A percentile compares a stretch with the other conserved stretches of the same genome.
phyloP scores from a whole-genome alignment of 2,113 vertebrate genomes.

The Anser cygnoides region DNA sequence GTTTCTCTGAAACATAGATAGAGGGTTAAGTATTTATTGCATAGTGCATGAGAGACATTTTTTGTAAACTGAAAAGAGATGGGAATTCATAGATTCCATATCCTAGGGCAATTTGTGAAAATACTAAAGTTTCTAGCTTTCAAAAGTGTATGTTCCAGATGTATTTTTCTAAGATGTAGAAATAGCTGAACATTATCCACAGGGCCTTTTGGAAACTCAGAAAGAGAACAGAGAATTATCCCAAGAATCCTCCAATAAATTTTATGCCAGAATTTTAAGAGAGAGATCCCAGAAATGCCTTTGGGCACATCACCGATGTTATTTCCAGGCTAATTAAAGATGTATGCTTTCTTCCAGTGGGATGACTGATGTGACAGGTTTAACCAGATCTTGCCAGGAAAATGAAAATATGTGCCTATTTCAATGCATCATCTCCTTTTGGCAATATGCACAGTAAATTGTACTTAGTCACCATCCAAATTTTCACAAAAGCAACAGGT shows the following conservation, averaged over 20 bases:
- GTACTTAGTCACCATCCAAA: not conserved
- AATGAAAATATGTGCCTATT: not conserved
- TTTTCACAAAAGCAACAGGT: not conserved
- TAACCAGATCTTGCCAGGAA: conserved; percentile 20
- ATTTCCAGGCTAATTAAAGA: conserved; percentile 18
- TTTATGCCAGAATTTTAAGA: not conserved
- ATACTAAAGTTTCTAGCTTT: not conserved
- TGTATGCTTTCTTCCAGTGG: not conserved
- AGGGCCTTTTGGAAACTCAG: not conserved
- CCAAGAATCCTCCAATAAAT: not conserved
- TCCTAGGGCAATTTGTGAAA: not conserved
- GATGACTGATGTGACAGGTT: conserved; percentile 2
- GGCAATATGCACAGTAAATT: not conserved
- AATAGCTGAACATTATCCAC: not conserved
- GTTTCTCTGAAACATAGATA: not conserved
- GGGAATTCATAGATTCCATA: not conserved
- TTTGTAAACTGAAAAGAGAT: not conserved
- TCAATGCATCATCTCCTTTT: conserved; percentile 1
- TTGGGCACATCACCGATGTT: not conserved
- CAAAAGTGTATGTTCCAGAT: not conserved
- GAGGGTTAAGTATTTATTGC: not conserved
- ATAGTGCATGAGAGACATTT: not conserved
- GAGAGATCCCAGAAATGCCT: not conserved
- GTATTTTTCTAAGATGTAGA: not conserved
- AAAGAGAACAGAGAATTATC: not conserved